Evolutionary conservation across 2,113 vertebrate genomes (phyloP).

Genomic region (Parus major): DNA sequence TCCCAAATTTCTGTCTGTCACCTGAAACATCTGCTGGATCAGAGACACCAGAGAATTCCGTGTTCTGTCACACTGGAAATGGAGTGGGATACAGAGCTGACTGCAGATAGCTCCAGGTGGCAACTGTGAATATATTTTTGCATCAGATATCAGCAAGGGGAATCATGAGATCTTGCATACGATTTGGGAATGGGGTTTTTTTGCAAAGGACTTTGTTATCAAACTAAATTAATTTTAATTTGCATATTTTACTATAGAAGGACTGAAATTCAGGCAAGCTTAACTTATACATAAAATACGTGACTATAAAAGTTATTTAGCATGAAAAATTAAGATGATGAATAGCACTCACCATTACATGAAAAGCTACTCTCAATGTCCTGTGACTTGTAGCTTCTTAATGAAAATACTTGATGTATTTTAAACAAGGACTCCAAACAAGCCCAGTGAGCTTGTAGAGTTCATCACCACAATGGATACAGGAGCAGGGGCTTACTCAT

Average conservation of each 20-base stretch:
- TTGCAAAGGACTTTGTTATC: neutral
- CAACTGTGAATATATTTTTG: slow-evolving; percentile 3
- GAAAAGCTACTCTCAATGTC: neutral
- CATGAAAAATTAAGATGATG: neutral
- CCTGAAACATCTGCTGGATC: neutral
- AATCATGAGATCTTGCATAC: neutral
- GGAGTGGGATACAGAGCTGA: neutral
- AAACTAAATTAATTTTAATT: neutral
- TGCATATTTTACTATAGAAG: neutral
- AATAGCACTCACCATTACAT: neutral
- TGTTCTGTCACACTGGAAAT: neutral
- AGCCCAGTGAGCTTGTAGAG: neutral
- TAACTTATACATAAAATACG: neutral
- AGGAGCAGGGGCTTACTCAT: neutral
- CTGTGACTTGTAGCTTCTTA: neutral
- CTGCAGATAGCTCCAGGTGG: slow-evolving; percentile 5
- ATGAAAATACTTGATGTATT: neutral
- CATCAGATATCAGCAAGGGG: slow-evolving; percentile 12
- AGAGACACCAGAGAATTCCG: neutral
- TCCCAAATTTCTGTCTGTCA: neutral
- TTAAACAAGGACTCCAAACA: neutral
- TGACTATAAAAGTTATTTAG: neutral
- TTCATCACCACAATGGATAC: neutral
- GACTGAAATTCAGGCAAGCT: neutral
- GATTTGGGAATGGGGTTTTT: neutral